These are phyloP conservation scores for Lucifuga dentata DNA, from an alignment of 2,113 vertebrate genomes.

Conservation along the genomic window DNA sequence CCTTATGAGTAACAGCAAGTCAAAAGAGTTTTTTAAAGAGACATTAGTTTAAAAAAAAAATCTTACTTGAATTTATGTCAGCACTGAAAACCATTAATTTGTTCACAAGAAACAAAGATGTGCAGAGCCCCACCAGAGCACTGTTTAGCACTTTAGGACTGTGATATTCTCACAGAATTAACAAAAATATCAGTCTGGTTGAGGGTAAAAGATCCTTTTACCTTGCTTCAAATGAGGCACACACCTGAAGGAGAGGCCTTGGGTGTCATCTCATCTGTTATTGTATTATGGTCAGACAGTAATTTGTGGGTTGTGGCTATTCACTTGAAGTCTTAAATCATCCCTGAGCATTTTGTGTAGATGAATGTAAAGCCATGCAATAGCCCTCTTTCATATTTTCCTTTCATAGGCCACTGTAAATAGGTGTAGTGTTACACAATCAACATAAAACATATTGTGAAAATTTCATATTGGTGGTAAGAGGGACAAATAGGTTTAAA, in stretches of 20 bases:
- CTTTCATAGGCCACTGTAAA: slow-evolving; percentile 54
- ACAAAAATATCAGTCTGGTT: not conserved
- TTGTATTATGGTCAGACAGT: slow-evolving; percentile 13
- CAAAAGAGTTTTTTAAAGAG: slow-evolving; percentile 37
- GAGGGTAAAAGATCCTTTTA: not conserved
- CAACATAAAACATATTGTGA: slow-evolving; percentile 47
- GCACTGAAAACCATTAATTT: not conserved
- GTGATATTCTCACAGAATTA: not conserved
- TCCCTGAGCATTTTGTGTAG: slow-evolving; percentile 37
- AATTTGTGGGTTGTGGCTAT: slow-evolving; percentile 40
- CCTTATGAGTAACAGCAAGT: slow-evolving; percentile 35
- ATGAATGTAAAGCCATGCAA: slow-evolving; percentile 32
- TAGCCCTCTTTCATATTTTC: slow-evolving; percentile 60
- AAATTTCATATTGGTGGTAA: slow-evolving; percentile 21
- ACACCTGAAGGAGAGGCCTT: not conserved
- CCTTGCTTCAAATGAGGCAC: not conserved
- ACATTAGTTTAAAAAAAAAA: slow-evolving; percentile 12
- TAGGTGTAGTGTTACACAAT: slow-evolving; percentile 56
- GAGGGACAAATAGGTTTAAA: slow-evolving; percentile 44
- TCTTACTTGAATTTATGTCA: not conserved
- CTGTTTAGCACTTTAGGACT: not conserved
- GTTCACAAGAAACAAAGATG: not conserved
- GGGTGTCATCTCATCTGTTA: not conserved
- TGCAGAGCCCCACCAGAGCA: not conserved
- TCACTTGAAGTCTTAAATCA: slow-evolving; percentile 41